phyloP scores from a whole-genome alignment of 2,888 invertebrate genomes.

The Ctenicera cuprea region DNA sequence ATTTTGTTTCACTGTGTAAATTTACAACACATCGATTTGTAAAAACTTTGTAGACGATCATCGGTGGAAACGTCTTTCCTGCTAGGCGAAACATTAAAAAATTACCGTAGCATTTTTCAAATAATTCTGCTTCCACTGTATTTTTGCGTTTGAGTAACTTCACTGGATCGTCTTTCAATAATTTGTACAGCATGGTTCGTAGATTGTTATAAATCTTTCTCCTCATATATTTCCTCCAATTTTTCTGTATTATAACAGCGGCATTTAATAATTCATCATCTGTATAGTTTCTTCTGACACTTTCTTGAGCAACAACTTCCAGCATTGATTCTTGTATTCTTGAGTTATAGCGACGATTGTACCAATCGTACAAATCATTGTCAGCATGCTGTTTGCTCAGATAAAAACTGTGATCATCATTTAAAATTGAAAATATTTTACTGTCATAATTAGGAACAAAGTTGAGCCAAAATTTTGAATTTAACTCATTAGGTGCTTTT shows the following conservation, averaged over 20 bases:
- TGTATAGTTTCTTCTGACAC: neutral
- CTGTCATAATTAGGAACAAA: conserved; percentile 49
- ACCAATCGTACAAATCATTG: neutral
- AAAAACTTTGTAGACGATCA: conserved; percentile 63
- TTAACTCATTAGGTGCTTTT: conserved; percentile 15
- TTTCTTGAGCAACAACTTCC: neutral
- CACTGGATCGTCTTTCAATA: conserved; percentile 55
- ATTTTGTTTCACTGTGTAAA: conserved; percentile 23
- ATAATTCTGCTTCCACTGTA: conserved; percentile 56
- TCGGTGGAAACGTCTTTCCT: conserved; percentile 63
- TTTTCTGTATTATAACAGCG: conserved; percentile 57
- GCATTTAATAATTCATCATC: conserved; percentile 20
- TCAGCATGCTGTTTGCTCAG: conserved; percentile 30
- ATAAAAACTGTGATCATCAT: conserved; percentile 57
- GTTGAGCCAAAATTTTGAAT: conserved; percentile 30
- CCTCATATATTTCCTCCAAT: conserved; percentile 48
- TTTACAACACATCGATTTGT: conserved; percentile 46
- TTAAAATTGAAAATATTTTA: conserved; percentile 56
- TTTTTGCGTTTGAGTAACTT: conserved; percentile 53
- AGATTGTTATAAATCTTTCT: conserved; percentile 54
- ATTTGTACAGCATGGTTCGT: conserved; percentile 48
- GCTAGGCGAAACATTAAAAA: conserved; percentile 60
- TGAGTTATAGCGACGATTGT: neutral
- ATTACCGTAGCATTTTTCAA: conserved; percentile 57
- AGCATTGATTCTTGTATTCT: no score